phyloP scores from a whole-genome alignment of 2,888 invertebrate genomes.

The Cryptophagus acutangulus region DNA sequence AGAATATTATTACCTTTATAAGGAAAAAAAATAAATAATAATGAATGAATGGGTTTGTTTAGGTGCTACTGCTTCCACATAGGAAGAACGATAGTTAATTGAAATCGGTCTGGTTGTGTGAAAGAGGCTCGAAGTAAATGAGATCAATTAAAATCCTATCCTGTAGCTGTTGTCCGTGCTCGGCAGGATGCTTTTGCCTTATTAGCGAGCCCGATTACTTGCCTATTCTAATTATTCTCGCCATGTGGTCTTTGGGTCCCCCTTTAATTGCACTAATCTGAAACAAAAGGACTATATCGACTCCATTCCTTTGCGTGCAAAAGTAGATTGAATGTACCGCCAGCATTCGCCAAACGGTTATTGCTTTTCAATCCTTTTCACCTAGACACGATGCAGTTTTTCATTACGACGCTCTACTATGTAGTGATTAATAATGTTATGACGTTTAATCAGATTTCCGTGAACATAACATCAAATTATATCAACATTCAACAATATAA shows the following conservation, averaged over 20 bases:
- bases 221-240: constrained; percentile 30
- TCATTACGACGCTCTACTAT: constrained; percentile 10
- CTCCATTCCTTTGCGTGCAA: constrained; percentile 20
- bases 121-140: constrained; percentile 17
- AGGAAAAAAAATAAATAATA: too few species aligned
- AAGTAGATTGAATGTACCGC: constrained; percentile 10
- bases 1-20: too few species aligned
- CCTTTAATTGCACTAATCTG: constrained; percentile 23
- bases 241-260: constrained; percentile 23
- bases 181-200: constrained; percentile 31
- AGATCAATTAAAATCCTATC: constrained; percentile 27
- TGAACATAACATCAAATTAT: not conserved
- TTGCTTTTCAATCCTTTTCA: constrained; percentile 24
- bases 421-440: not conserved
- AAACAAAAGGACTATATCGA: constrained; percentile 22
- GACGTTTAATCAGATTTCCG: not conserved
- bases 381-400: constrained; percentile 20
- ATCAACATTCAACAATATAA: constrained; percentile 1
- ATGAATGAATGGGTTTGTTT: too few species aligned
- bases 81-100: constrained; percentile 27
- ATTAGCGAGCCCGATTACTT: constrained; percentile 32
- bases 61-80: too few species aligned
- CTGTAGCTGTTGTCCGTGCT: constrained; percentile 24
- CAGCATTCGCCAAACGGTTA: constrained; percentile 19
- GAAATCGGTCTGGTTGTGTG: constrained; percentile 15